phyloP scores from a whole-genome alignment of 1,140 invertebrate species.

The Proales similis region DNA sequence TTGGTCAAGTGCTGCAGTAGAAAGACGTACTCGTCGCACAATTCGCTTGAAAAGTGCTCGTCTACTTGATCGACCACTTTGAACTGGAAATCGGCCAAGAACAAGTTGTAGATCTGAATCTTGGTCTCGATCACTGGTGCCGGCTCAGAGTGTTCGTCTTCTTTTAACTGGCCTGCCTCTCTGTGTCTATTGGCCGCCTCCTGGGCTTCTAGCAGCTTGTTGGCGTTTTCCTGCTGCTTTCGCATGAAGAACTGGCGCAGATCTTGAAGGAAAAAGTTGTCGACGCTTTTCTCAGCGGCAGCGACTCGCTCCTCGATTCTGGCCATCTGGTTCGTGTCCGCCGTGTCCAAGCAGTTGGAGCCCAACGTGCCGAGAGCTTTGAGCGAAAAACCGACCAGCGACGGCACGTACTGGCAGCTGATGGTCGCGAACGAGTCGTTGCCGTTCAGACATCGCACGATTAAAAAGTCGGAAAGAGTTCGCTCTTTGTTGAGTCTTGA shows the following conservation, averaged over 20 bases:
- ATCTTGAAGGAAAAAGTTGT: not conserved
- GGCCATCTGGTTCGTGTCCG: not conserved
- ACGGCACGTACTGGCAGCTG: conserved; percentile 18
- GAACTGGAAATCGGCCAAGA: not conserved
- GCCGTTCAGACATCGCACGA: conserved; percentile 17
- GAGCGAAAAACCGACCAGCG: conserved; percentile 13
- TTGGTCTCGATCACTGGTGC: not conserved
- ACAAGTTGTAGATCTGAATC: conserved; percentile 2
- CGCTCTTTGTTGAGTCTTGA: conserved; percentile 1
- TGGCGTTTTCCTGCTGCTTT: too few relatives aligned
- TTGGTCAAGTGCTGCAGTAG: conserved; percentile 14
- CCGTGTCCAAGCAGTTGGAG: not conserved
- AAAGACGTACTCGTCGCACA: conserved; percentile 20
- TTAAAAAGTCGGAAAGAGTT: conserved; percentile 27
- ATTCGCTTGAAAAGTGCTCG: conserved; percentile 12
- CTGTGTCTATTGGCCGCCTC: not conserved
- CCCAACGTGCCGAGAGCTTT: not conserved
- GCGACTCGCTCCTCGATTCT: too few relatives aligned
- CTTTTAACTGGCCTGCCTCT: not conserved
- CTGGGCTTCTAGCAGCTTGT: not conserved
- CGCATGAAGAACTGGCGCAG: too few relatives aligned
- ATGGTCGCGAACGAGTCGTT: conserved; percentile 29
- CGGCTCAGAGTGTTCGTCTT: not conserved
- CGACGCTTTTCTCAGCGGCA: too few relatives aligned
- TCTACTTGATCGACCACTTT: not conserved